phyloP scores from a whole-genome alignment of 1,140 invertebrate genomes.

The Brachionus paranguensis region DNA sequence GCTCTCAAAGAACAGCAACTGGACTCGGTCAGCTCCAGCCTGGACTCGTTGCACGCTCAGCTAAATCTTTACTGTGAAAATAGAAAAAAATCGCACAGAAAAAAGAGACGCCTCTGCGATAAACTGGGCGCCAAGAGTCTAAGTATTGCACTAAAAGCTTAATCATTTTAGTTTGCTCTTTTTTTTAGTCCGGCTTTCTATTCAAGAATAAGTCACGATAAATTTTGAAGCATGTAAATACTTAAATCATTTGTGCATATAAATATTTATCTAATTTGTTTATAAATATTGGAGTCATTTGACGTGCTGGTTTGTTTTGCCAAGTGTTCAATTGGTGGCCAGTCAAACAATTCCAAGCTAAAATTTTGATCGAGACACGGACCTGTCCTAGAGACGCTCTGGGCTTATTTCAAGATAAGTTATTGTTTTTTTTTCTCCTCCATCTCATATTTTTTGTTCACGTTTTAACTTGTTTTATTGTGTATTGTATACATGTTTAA shows the following conservation, averaged over 20 bases:
- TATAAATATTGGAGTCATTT: background rate
- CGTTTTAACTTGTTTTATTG: background rate
- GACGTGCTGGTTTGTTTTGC: background rate
- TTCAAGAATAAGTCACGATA: background rate
- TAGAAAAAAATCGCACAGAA: background rate
- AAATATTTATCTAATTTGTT: background rate
- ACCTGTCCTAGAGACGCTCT: background rate
- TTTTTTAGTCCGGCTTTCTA: background rate
- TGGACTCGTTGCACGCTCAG: background rate
- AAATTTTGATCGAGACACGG: background rate
- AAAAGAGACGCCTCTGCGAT: background rate
- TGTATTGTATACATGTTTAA: background rate
- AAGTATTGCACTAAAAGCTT: constrained; percentile 20
- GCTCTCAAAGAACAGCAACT: background rate
- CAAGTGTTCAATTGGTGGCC: background rate
- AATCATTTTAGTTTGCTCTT: background rate
- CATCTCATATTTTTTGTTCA: background rate
- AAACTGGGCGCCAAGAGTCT: background rate
- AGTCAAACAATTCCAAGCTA: background rate
- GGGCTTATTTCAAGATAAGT: background rate
- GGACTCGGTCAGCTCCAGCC: background rate
- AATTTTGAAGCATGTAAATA: background rate
- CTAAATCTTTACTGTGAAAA: background rate
- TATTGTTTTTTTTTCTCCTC: background rate
- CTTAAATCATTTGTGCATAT: background rate